Evolutionary conservation across 30 jellyfish, hydroid and myxozoan genomes (phyloP).

Genomic region (Hydra vulgaris): DNA sequence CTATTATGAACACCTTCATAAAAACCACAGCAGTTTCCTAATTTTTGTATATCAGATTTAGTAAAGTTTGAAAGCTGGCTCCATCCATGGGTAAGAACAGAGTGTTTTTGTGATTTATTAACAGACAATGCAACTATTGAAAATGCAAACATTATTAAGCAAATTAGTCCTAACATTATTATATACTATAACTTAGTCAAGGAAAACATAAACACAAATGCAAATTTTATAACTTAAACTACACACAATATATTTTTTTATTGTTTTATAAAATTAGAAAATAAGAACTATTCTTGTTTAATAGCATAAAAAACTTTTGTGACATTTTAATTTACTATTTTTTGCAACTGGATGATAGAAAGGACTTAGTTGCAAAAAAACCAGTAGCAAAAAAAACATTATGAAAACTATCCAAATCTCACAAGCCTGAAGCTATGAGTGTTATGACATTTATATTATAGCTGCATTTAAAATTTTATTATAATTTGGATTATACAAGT

Average conservation of each 20-base stretch:
- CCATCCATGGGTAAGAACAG: slow-evolving; percentile 73
- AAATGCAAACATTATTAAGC: slow-evolving; percentile 65
- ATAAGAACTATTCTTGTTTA: not conserved
- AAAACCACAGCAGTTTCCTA: slow-evolving; percentile 89
- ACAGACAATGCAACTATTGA: slow-evolving; percentile 91
- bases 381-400: too few species aligned
- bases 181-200: slow-evolving; percentile 59
- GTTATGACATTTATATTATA: too few species aligned
- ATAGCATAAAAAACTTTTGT: not conserved
- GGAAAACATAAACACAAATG: slow-evolving; percentile 18
- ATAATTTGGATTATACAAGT: too few species aligned
- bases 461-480: too few species aligned
- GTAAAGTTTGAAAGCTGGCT: slow-evolving; percentile 35
- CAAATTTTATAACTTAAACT: not conserved
- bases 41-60: slow-evolving; percentile 35
- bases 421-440: too few species aligned
- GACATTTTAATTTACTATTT: too few species aligned
- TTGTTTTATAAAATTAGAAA: not conserved
- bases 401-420: too few species aligned
- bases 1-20: not conserved
- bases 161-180: slow-evolving; percentile 51
- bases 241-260: not conserved
- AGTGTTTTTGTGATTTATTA: slow-evolving; percentile 46
- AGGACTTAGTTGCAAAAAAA: too few species aligned
- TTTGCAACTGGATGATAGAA: too few species aligned